Evolutionary conservation across 2,797 vertebrate species (phyloP).

Genomic region (Halcyon leucocephala): DNA sequence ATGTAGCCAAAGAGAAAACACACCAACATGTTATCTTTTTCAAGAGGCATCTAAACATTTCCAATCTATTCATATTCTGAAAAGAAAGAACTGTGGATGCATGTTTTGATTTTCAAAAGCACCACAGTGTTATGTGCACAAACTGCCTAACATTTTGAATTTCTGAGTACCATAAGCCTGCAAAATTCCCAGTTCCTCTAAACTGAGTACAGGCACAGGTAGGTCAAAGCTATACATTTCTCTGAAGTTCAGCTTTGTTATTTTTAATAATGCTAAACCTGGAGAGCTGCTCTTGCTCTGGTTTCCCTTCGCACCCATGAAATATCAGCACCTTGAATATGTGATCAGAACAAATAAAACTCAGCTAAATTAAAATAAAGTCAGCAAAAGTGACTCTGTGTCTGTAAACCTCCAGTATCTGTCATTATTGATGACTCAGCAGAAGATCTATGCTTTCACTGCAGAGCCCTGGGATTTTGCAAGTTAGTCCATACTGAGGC

Average conservation of each 20-base stretch:
- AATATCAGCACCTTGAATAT: not conserved
- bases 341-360: slow-evolving; percentile 2
- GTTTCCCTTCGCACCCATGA: not conserved
- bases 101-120: not conserved
- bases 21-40: not conserved
- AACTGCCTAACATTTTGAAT: not conserved
- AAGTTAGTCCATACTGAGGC: not conserved
- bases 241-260: not conserved
- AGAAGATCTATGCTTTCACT: not conserved
- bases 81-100: not conserved
- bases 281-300: not conserved
- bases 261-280: not conserved
- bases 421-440: slow-evolving; percentile 10
- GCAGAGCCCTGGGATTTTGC: not conserved
- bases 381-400: slow-evolving; percentile 5
- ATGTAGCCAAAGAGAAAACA: not conserved
- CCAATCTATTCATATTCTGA: not conserved
- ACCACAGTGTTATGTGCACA: not conserved
- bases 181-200: not conserved
- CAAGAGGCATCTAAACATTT: not conserved
- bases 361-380: not conserved
- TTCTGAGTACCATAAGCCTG: not conserved
- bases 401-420: not conserved
- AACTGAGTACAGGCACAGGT: not conserved
- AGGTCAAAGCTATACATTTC: not conserved